Conservation (phyloP, 2,888 invertebrate species). For the Chrysomela aeneicollis region DNA sequence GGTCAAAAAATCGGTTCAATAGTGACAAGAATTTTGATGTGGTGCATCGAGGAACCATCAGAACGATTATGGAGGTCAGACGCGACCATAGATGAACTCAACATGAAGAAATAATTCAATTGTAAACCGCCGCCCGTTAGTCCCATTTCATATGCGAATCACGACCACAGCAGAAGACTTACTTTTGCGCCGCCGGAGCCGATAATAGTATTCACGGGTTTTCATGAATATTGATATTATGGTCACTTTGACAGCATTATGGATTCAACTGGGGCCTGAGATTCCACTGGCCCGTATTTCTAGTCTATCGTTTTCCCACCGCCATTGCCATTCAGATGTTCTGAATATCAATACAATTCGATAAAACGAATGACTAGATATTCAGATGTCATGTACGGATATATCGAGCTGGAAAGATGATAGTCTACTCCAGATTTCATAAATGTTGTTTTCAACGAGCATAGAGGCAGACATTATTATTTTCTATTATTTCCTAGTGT, state of each 20-base stretch:
- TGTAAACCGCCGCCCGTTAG: not conserved
- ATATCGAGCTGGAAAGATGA: no score
- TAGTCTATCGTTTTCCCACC: not conserved
- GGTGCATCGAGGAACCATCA: not conserved
- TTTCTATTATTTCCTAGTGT: no score
- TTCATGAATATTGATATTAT: slow-evolving; percentile 5
- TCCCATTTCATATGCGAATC: not conserved
- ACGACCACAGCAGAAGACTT: not conserved
- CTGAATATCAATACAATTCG: not conserved
- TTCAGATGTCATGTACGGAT: not conserved
- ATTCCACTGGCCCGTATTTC: not conserved
- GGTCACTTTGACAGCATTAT: not conserved
- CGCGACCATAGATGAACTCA: not conserved
- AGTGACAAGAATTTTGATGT: not conserved
- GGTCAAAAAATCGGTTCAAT: not conserved
- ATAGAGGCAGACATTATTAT: no score
- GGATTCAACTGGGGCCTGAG: not conserved
- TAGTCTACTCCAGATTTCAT: no score
- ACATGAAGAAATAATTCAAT: not conserved
- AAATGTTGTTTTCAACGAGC: no score
- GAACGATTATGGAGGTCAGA: not conserved
- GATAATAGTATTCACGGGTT: not conserved
- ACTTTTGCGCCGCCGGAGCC: not conserved
- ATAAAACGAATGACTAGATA: not conserved
- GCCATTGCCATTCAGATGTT: not conserved